A percentile compares a stretch with the other conserved stretches of the same genome.
Evolutionary conservation across 92 coral and sea anemone species (phyloP).

Genomic region (Epizoanthus fatuus): DNA sequence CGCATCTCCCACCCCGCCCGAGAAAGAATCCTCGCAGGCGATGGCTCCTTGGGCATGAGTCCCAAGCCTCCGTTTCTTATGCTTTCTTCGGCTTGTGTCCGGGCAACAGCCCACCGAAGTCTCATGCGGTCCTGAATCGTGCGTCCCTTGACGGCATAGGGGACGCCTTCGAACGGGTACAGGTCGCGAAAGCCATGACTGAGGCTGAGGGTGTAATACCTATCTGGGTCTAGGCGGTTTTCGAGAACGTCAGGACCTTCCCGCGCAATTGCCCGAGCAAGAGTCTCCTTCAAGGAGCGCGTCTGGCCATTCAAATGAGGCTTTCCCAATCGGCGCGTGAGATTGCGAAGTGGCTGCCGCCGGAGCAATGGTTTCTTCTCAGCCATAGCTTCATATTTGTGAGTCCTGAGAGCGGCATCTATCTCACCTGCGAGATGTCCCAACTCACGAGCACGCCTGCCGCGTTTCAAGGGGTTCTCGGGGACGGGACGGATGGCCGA

Average conservation of each 20-base stretch:
- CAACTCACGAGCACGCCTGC: conserved; percentile 2
- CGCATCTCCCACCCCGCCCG: no score
- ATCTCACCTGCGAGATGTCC: background rate
- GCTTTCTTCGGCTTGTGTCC: no score
- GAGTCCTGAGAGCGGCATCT: background rate
- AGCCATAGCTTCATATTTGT: background rate
- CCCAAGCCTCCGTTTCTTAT: no score
- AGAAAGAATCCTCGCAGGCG: no score
- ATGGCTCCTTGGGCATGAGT: no score
- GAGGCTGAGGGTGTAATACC: no score
- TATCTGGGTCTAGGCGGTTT: background rate
- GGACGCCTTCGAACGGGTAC: no score
- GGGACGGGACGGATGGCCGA: background rate
- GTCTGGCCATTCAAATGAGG: conserved; percentile 32
- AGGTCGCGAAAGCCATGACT: no score
- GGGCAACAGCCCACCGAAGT: no score
- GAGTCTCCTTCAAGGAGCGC: background rate
- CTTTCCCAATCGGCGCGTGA: background rate
- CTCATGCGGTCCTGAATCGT: no score
- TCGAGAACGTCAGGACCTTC: conserved; percentile 13
- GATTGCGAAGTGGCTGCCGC: background rate
- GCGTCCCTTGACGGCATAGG: no score
- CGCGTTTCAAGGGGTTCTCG: background rate
- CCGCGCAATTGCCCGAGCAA: conserved; percentile 5
- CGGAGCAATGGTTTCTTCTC: conserved; percentile 2